Evolutionary conservation across 2,797 vertebrate genomes (phyloP).

Genomic region (Arvicola amphibius): DNA sequence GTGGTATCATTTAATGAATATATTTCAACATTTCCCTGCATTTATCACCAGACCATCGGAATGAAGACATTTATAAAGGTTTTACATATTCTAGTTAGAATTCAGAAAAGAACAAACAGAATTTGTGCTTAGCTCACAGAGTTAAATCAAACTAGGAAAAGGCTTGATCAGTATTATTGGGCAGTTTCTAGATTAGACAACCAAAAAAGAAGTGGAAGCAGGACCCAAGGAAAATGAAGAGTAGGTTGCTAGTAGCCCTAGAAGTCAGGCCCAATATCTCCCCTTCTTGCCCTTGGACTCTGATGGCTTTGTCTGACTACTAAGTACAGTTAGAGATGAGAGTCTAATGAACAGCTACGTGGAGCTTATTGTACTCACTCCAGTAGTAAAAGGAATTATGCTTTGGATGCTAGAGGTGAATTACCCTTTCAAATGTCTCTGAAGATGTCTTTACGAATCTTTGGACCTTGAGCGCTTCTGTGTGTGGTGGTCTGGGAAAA

Average conservation of each 20-base stretch:
- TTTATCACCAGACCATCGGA: not conserved
- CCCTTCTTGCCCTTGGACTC: not conserved
- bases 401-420: not conserved
- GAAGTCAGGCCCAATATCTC: fast-evolving
- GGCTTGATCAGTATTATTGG: not conserved
- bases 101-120: not conserved
- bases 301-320: not conserved
- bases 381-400: not conserved
- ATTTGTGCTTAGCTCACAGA: not conserved
- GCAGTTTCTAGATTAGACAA: not conserved
- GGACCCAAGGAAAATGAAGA: not conserved
- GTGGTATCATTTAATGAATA: not conserved
- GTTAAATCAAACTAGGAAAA: not conserved
- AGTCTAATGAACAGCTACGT: not conserved
- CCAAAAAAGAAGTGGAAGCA: not conserved
- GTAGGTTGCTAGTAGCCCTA: no score
- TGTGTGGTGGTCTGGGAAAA: not conserved
- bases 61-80: not conserved
- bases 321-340: not conserved
- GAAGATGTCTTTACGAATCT: not conserved
- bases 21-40: not conserved
- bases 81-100: not conserved
- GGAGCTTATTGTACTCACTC: not conserved
- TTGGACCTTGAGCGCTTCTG: not conserved
- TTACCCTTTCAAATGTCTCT: constrained; percentile 52